These are phyloP conservation scores for Tanytarsus gracilentus DNA, from an alignment of 2,888 invertebrate genomes.

Conservation along the genomic window DNA sequence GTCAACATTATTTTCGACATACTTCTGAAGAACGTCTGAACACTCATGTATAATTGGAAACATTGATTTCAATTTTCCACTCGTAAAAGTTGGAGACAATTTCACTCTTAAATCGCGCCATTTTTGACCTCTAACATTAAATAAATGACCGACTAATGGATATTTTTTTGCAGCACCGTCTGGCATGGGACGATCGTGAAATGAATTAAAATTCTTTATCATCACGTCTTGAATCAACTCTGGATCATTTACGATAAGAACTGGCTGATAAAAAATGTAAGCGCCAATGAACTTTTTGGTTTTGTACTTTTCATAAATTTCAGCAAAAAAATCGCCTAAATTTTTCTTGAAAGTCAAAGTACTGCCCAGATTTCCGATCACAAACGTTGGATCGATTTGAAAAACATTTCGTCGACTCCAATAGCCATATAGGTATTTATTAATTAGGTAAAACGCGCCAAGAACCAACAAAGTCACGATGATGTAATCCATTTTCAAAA, in stretches of 20 bases:
- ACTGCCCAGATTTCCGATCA: too few species aligned
- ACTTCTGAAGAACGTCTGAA: constrained; percentile 46
- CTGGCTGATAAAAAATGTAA: constrained; percentile 53
- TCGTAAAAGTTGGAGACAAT: constrained; percentile 57
- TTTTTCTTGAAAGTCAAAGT: constrained; percentile 43
- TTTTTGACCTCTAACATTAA: constrained; percentile 48
- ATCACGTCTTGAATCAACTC: constrained; percentile 53
- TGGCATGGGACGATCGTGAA: constrained; percentile 56
- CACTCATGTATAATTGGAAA: constrained; percentile 51
- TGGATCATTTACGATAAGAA: constrained; percentile 53
- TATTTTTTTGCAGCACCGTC: constrained; percentile 52
- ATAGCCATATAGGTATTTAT: too few species aligned
- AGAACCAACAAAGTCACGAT: too few species aligned
- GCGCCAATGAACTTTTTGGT: constrained; percentile 45
- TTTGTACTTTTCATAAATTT: constrained; percentile 50
- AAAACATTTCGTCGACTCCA: too few species aligned
- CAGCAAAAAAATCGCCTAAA: constrained; percentile 53
- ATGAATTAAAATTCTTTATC: constrained; percentile 53
- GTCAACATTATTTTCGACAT: constrained; percentile 39
- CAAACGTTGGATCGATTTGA: too few species aligned
- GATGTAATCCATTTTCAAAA: too few species aligned
- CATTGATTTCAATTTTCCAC: constrained; percentile 58
- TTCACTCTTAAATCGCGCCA: constrained; percentile 57
- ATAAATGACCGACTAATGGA: constrained; percentile 52
- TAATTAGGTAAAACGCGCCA: too few species aligned